Evolutionary conservation across 2,113 vertebrate genomes (phyloP).

Genomic region (Emberiza fucata): DNA sequence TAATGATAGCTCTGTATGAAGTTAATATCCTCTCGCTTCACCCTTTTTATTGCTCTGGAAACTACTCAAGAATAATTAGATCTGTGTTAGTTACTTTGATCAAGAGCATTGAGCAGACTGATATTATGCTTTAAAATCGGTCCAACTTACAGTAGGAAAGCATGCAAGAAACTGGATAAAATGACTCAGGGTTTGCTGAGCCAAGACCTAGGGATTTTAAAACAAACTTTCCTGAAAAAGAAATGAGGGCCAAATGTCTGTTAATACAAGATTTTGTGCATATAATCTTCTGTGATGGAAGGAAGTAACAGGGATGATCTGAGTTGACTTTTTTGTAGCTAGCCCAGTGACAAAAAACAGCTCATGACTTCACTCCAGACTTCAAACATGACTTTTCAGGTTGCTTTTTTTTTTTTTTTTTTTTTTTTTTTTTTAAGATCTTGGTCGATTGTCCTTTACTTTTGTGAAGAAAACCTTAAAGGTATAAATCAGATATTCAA

Average conservation of each 20-base stretch:
- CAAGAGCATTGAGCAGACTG: background rate
- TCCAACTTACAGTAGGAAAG: background rate
- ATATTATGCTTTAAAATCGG: background rate
- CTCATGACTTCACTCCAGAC: background rate
- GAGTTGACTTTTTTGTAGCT: background rate
- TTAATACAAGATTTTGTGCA: background rate
- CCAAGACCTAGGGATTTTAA: background rate
- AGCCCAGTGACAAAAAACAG: background rate
- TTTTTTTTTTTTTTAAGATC: background rate
- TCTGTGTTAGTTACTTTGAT: background rate
- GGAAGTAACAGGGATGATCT: background rate
- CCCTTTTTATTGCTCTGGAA: background rate
- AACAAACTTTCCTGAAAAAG: background rate
- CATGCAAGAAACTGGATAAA: background rate
- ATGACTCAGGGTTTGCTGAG: background rate
- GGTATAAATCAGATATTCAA: background rate
- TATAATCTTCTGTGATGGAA: background rate
- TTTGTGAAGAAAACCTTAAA: background rate
- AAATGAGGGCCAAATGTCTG: background rate
- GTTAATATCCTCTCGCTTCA: background rate
- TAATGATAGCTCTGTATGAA: background rate
- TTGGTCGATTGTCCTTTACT: background rate
- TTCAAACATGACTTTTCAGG: background rate
- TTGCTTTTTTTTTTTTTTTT: background rate
- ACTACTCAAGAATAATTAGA: background rate